Conservation (phyloP, 2,797 vertebrate genomes). For the Tragelaphus eurycerus region DNA sequence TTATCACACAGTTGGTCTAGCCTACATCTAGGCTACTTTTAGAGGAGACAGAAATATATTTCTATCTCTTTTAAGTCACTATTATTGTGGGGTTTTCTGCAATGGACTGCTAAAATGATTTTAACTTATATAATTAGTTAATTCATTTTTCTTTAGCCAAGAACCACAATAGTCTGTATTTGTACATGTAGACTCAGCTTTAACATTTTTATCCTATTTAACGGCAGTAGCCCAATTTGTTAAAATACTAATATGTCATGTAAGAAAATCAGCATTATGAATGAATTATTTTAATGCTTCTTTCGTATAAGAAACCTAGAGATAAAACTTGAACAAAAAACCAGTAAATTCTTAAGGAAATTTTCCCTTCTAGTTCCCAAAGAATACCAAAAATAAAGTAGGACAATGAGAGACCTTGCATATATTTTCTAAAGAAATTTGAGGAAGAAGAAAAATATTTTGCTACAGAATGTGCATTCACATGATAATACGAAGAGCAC, state of each 20-base stretch:
- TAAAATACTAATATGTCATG: slow-evolving; percentile 4
- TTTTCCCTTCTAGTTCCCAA: not conserved
- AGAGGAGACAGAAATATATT: not conserved
- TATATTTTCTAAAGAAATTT: slow-evolving; percentile 39
- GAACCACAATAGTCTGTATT: not conserved
- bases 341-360: not conserved
- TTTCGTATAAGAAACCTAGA: not conserved
- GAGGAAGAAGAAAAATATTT: not conserved
- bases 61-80: not conserved
- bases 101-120: not conserved
- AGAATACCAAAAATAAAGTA: not conserved
- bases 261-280: not conserved
- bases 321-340: not conserved
- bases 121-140: slow-evolving; percentile 32
- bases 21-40: not conserved
- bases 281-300: slow-evolving; percentile 33
- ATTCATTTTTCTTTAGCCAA: not conserved
- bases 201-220: slow-evolving; percentile 16
- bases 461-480: not conserved
- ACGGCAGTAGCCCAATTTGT: not conserved
- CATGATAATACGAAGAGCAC: not conserved
- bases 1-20: not conserved
- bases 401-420: not conserved
- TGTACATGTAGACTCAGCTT: not conserved
- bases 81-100: not conserved